Conservation (phyloP, 1,140 invertebrate genomes). For the Ceratina japonica region DNA sequence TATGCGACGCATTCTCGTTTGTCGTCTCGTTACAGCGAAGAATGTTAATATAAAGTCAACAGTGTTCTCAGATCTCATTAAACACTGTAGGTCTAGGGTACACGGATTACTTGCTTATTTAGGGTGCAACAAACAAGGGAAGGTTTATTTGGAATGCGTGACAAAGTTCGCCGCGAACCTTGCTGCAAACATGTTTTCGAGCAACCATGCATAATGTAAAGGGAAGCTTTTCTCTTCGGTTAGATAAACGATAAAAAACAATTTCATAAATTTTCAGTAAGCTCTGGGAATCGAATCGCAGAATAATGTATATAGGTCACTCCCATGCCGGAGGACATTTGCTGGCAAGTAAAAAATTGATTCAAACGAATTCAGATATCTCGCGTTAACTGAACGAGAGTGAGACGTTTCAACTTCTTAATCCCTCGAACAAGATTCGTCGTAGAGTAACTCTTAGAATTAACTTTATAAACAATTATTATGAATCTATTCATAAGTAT, state of each 20-base stretch:
- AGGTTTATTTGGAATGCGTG: too few relatives aligned
- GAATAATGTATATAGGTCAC: slow-evolving; percentile 5
- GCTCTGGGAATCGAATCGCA: not conserved
- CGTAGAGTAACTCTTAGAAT: not conserved
- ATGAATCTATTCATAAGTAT: too few relatives aligned
- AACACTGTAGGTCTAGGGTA: too few relatives aligned
- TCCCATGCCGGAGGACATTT: too few relatives aligned
- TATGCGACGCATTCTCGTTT: too few relatives aligned
- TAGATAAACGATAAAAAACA: not conserved
- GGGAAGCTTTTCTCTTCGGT: not conserved
- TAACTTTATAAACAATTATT: too few relatives aligned
- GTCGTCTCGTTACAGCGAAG: too few relatives aligned
- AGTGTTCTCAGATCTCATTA: too few relatives aligned
- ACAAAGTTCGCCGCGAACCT: not conserved
- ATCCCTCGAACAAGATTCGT: not conserved
- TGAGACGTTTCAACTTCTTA: not conserved
- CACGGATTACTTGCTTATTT: too few relatives aligned
- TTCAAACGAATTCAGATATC: not conserved
- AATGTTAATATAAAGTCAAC: too few relatives aligned
- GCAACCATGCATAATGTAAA: slow-evolving; percentile 13
- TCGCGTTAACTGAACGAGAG: not conserved
- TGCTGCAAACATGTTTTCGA: not conserved
- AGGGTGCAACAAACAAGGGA: too few relatives aligned
- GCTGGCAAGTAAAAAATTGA: not conserved
- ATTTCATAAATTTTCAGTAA: slow-evolving; percentile 31